These are phyloP conservation scores for Trissonchulus sp. DNA, from an alignment of 2,888 invertebrate species.

Conservation along the genomic window DNA sequence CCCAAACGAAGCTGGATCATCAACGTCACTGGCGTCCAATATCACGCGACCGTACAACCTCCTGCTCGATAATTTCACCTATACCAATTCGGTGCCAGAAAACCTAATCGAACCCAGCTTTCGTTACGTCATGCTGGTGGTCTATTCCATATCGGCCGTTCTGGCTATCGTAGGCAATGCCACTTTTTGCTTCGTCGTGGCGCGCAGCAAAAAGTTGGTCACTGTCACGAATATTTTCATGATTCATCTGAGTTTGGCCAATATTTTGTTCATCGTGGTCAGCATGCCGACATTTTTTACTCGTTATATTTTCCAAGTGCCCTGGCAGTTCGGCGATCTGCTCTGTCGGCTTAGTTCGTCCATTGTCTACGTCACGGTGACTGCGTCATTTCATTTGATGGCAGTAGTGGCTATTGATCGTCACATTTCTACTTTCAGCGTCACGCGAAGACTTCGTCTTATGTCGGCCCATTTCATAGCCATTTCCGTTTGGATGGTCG, in stretches of 20 bases:
- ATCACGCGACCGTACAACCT: too few species aligned
- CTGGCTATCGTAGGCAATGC: constrained; percentile 4
- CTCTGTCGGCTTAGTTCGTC: constrained; percentile 17
- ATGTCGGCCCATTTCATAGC: not conserved
- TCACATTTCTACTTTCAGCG: not conserved
- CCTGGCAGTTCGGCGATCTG: not conserved
- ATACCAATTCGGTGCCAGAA: too few species aligned
- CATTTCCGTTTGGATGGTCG: not conserved
- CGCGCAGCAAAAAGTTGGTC: not conserved
- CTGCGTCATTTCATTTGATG: constrained; percentile 23
- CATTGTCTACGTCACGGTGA: constrained; percentile 22
- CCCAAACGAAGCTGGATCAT: too few species aligned
- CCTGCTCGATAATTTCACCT: too few species aligned
- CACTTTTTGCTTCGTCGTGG: constrained; percentile 20
- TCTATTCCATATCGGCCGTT: not conserved
- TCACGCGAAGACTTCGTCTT: not conserved
- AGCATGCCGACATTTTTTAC: constrained; percentile 19
- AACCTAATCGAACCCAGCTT: not conserved
- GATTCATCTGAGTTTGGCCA: constrained; percentile 5
- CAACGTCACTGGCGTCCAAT: too few species aligned
- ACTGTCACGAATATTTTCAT: constrained; percentile 7
- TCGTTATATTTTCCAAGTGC: not conserved
- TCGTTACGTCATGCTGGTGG: not conserved
- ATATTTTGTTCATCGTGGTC: constrained; percentile 18
- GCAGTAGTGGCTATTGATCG: constrained; percentile 16